Evolutionary conservation across 2,113 vertebrate genomes (phyloP).

Genomic region (Dolichotis patagonum): DNA sequence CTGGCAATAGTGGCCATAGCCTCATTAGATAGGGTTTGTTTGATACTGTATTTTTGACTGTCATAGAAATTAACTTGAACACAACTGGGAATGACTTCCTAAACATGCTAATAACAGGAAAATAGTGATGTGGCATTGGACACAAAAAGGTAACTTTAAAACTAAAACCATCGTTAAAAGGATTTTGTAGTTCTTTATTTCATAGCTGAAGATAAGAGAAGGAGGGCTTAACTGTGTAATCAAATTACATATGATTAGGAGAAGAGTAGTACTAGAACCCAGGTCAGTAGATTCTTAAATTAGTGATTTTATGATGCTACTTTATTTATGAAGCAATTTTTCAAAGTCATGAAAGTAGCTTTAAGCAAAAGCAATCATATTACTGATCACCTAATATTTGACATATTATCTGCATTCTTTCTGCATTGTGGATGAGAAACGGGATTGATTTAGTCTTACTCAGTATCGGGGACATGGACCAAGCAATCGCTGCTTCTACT

Average conservation of each 20-base stretch:
- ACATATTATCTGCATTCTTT: background rate
- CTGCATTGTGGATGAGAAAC: background rate
- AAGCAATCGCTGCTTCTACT: background rate
- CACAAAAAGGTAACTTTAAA: background rate
- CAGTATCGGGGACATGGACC: background rate
- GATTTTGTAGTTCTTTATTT: background rate
- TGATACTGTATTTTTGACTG: background rate
- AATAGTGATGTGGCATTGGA: background rate
- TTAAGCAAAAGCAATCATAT: background rate
- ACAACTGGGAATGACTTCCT: slow-evolving; percentile 5
- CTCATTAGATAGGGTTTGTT: too few relatives aligned
- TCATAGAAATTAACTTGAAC: background rate
- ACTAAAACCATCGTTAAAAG: background rate
- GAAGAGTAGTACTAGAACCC: background rate
- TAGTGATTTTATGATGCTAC: background rate
- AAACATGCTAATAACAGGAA: background rate
- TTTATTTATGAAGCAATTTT: background rate
- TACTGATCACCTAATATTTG: background rate
- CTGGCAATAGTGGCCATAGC: background rate
- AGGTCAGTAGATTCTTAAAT: slow-evolving; percentile 30
- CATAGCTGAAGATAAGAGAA: background rate
- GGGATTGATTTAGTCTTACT: background rate
- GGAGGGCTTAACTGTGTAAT: background rate
- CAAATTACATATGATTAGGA: slow-evolving; percentile 11
- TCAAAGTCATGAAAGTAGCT: background rate